These are phyloP conservation scores for Caradrina clavipalpis DNA, from an alignment of 2,888 invertebrate genomes.

Conservation along the genomic window DNA sequence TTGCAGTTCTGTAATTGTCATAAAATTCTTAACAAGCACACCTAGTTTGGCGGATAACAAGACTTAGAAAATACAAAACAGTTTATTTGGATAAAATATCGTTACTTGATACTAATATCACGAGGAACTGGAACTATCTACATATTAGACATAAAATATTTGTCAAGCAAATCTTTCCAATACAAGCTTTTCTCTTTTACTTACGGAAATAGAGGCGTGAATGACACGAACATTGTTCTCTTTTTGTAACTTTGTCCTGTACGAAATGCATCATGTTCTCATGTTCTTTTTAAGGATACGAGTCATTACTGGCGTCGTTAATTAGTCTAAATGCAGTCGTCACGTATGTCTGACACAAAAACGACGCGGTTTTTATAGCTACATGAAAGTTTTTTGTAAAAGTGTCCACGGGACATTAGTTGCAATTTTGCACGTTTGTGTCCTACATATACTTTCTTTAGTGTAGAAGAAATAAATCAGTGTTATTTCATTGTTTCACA, in stretches of 20 bases:
- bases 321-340: constrained; percentile 53
- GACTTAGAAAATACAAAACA: too few relatives aligned
- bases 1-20: too few relatives aligned
- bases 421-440: neutral
- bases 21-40: neutral
- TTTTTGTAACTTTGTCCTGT: constrained; percentile 38
- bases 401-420: neutral
- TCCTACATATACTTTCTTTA: neutral
- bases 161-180: constrained; percentile 15
- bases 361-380: constrained; percentile 12
- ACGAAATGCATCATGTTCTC: constrained; percentile 27
- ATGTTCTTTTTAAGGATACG: constrained; percentile 35
- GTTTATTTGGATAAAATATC: neutral
- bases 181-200: constrained; percentile 15
- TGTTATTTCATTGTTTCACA: neutral
- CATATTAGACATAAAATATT: constrained; percentile 23
- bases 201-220: constrained; percentile 12
- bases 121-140: constrained; percentile 5
- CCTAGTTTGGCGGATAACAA: too few relatives aligned
- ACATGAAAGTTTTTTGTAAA: constrained; percentile 25
- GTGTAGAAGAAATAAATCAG: neutral
- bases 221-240: constrained; percentile 26
- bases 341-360: constrained; percentile 27
- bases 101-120: constrained; percentile 12
- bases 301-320: constrained; percentile 47